These are phyloP conservation scores for Parelbella ahira DNA, from an alignment of 2,888 invertebrate species.

Conservation along the genomic window DNA sequence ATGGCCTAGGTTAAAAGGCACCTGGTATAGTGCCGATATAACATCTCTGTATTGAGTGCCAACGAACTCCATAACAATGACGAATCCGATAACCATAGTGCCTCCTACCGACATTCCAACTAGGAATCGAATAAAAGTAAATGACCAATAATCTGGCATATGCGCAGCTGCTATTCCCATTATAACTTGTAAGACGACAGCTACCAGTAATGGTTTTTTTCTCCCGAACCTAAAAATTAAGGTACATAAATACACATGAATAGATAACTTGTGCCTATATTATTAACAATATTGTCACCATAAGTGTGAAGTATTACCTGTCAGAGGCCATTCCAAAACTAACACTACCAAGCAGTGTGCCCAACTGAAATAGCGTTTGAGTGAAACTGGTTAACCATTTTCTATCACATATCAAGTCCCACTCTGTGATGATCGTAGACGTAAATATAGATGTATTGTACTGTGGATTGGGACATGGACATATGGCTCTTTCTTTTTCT, in stretches of 20 bases:
- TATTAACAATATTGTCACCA: too few species aligned
- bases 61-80: constrained; percentile 84
- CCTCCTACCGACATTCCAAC: constrained; percentile 89
- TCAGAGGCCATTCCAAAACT: constrained; percentile 87
- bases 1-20: constrained; percentile 86
- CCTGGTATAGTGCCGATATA: constrained; percentile 83
- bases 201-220: constrained; percentile 84
- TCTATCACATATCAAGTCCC: constrained; percentile 86
- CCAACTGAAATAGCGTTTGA: constrained; percentile 88
- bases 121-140: constrained; percentile 84
- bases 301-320: constrained; percentile 81
- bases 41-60: constrained; percentile 79
- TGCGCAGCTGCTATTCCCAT: constrained; percentile 85
- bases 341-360: constrained; percentile 86
- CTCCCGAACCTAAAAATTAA: constrained; percentile 84
- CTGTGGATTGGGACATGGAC: constrained; percentile 79
- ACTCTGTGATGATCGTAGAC: constrained; percentile 86
- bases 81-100: constrained; percentile 85
- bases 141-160: constrained; percentile 81
- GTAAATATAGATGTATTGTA: constrained; percentile 84
- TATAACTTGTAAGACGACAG: constrained; percentile 85
- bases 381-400: constrained; percentile 84
- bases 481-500: constrained; percentile 47
- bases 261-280: too few species aligned
- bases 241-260: too few species aligned